Percentiles rank a stretch among this genome's conserved stretches.
phyloP scores from a whole-genome alignment of 2,797 vertebrate species.

The Tenualosa thibaudeaui region DNA sequence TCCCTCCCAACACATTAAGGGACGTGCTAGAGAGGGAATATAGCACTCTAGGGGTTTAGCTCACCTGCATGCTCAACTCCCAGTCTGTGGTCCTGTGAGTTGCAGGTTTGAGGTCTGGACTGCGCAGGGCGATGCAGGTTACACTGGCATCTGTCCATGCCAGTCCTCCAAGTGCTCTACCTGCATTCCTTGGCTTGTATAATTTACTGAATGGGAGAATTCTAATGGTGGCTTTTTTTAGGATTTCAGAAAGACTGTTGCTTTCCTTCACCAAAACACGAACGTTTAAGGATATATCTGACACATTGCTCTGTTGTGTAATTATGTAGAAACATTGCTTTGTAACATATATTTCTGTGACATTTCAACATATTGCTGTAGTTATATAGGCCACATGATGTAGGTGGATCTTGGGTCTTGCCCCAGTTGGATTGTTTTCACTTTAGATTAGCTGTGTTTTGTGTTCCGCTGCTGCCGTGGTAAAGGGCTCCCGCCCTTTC shows the following conservation, averaged over 20 bases:
- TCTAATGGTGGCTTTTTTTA: neutral
- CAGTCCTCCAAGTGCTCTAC: neutral
- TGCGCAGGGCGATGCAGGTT: too few relatives aligned
- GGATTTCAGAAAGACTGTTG: neutral
- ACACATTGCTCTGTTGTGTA: neutral
- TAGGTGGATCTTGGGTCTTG: neutral
- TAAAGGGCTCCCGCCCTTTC: slow-evolving; percentile 4
- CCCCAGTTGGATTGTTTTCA: neutral
- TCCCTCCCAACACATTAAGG: too few relatives aligned
- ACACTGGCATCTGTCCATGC: neutral
- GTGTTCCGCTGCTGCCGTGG: neutral
- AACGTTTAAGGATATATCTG: neutral
- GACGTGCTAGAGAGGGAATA: too few relatives aligned
- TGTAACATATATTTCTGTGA: neutral
- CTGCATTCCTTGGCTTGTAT: too few relatives aligned
- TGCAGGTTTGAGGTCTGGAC: too few relatives aligned
- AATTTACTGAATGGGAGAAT: too few relatives aligned
- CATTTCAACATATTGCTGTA: neutral
- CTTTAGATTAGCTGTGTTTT: neutral
- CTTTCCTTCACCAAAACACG: neutral
- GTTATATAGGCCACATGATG: neutral
- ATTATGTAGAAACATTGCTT: neutral
- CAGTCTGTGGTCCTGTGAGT: too few relatives aligned
- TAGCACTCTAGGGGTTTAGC: too few relatives aligned
- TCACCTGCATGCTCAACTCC: too few relatives aligned